Base-by-base conservation (phyloP, 2,113 vertebrate genomes). In the Chlorocebus sabaeus region DNA sequence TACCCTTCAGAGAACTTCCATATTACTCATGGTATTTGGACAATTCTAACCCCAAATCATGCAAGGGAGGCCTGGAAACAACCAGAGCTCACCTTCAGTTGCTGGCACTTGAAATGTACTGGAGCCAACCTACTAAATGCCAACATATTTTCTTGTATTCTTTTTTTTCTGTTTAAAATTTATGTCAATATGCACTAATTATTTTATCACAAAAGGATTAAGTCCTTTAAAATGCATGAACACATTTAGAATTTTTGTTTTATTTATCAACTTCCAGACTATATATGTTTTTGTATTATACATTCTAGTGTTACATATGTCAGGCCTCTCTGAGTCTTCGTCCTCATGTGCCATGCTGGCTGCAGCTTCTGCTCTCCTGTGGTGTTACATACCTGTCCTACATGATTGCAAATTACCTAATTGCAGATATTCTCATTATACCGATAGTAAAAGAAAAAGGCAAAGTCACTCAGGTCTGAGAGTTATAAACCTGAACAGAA, bases 1-100 rank as follows among this genome's bases (percentile, higher is more conserved):
- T 76, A 80, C 70, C 72, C 38, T 95, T 91, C 89, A 97, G 83
- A 92, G 72, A 96, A 96, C 76, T 84, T 96, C 61, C 87, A 93
- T 82, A 61, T 83, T 95, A 95, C 52, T 96, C 80, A 70, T 8
- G 43, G 40, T 90, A 67, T 75, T 92, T 92, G 88, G 73, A 61
- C 80, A 52, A 61, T 82, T 92, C 85, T 90, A 85, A 92, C 79
- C 72, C 92, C 57, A 79, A 84, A 90, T 59, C 93, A 45, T 40
- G 32, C 32, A n/a, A 64, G 88, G 78, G 57, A 92, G 68, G 67
- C 45, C 82, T 82, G 59, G 59, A 96, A 89, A 59, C 48, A 89
- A 70, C 48, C 43, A 67, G 80, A 23, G 12, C 50, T 93, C 59
- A 72, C 17, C 67, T 78, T 92, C 16, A 52, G 72, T 67, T 32